Base-by-base conservation (phyloP, 2,888 invertebrate species). In the Drosophila affinis region DNA sequence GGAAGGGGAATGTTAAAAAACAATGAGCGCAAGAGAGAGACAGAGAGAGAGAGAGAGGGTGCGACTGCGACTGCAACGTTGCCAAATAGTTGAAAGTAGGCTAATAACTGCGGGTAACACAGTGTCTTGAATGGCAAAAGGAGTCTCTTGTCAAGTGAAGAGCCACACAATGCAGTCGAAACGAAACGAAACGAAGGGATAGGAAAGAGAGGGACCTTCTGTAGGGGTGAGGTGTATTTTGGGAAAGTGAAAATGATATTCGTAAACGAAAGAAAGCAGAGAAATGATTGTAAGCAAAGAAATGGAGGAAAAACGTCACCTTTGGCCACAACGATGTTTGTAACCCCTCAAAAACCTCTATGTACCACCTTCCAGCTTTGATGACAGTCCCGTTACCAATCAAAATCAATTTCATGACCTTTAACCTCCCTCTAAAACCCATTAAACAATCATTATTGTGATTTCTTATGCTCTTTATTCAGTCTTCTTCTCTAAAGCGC, bases 61-160 rank as follows among this genome's bases (percentile, higher is more conserved):
- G 3, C n/a, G n/a, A n/a, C n/a, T 21, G 49, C 14, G 29, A 47
- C 34, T 14, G 39, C 18, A 65, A 75, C 74, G 81, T 76, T 74
- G 76, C 78, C 81, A 65, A 79, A 81, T 72, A 75, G 64, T 63
- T 55, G 34, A 71, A 79, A 79, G 58, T 77, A 67, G 79, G 79
- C 79, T 81, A 79, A 81, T 80, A 81, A 75, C 81, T 79, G 79
- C 59, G 75, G 56, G 52, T 67, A 72, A 21, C 29, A 54, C 18
- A 54, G 61, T 54, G 24, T 9, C 17, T 3, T 55, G 29, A 52
- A 55, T 68, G 45, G 34, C 29, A 62, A 62, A 32, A 27, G 59
- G 39, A 39, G 39, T 39, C 39, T 14, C 39, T 39, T 39, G 39
- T 39, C 39, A 39, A 39, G 39, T 39, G 39, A 39, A 39, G 39